These are phyloP conservation scores for Lasiurus borealis DNA, from an alignment of 2,113 vertebrate species.

Conservation along the genomic window DNA sequence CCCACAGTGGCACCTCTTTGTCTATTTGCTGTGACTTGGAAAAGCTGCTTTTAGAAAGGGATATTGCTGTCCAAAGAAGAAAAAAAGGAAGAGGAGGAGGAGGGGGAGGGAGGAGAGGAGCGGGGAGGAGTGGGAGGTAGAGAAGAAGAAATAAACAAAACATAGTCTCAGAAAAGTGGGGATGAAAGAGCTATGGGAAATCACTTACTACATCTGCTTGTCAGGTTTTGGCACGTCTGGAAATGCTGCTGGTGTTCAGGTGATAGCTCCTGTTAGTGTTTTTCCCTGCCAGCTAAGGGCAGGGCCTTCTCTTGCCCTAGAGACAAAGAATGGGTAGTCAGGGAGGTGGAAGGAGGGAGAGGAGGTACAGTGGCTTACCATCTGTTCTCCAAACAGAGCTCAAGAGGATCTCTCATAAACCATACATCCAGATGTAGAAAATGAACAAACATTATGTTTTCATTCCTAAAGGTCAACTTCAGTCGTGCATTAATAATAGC, in stretches of 20 bases:
- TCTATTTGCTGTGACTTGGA: neutral
- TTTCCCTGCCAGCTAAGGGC: neutral
- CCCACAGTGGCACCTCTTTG: fast-evolving
- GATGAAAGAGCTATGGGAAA: neutral
- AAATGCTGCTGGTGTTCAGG: neutral
- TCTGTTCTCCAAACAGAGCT: neutral
- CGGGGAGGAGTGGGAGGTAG: neutral
- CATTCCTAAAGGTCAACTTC: neutral
- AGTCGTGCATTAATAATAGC: neutral
- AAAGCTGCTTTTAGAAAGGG: neutral
- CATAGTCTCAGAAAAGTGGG: neutral
- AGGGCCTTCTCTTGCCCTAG: neutral
- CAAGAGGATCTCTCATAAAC: neutral
- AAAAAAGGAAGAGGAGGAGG: too few relatives aligned
- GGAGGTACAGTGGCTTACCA: neutral
- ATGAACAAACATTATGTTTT: neutral
- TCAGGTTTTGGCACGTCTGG: too few relatives aligned
- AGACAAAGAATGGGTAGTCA: neutral
- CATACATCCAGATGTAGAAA: neutral
- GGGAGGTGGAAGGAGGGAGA: neutral
- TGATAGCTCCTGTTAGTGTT: neutral
- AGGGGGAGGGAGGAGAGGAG: too few relatives aligned
- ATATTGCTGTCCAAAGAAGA: neutral
- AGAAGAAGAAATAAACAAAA: neutral
- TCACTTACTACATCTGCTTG: neutral